A percentile compares a stretch with the other conserved stretches of the same genome.
Conservation (phyloP, 1,140 invertebrate genomes). For the Delia radicum region DNA sequence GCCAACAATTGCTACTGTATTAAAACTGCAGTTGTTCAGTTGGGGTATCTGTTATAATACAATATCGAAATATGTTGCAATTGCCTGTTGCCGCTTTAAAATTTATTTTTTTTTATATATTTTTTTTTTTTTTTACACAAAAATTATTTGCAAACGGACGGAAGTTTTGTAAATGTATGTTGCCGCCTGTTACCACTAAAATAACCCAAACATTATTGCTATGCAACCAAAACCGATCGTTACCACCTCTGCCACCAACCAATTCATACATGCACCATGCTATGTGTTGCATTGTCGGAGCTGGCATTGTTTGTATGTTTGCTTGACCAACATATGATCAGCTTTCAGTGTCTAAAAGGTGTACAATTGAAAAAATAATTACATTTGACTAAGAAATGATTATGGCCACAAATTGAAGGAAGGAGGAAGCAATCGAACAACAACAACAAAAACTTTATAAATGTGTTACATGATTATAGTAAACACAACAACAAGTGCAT, state of each 20-base stretch:
- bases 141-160: conserved; percentile 24
- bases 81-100: conserved; percentile 6
- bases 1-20: conserved; percentile 22
- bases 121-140: background rate
- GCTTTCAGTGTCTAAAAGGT: conserved; percentile 13
- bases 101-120: background rate
- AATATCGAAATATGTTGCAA: background rate
- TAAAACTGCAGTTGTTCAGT: background rate
- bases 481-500: background rate
- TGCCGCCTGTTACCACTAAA: too few species aligned
- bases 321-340: background rate
- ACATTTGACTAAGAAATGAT: conserved; percentile 22
- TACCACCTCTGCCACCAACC: conserved; percentile 19
- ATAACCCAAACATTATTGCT: background rate
- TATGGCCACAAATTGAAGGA: conserved; percentile 19
- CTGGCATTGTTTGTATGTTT: background rate
- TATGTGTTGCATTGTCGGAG: background rate
- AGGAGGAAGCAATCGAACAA: background rate
- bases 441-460: conserved; percentile 10
- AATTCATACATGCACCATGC: background rate
- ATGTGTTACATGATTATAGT: conserved; percentile 18
- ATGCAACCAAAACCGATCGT: background rate
- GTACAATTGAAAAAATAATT: conserved; percentile 24
- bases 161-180: conserved; percentile 15
- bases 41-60: background rate